Evolutionary conservation across 1,140 invertebrate species (phyloP).

Genomic region (Diuraphis noxia): DNA sequence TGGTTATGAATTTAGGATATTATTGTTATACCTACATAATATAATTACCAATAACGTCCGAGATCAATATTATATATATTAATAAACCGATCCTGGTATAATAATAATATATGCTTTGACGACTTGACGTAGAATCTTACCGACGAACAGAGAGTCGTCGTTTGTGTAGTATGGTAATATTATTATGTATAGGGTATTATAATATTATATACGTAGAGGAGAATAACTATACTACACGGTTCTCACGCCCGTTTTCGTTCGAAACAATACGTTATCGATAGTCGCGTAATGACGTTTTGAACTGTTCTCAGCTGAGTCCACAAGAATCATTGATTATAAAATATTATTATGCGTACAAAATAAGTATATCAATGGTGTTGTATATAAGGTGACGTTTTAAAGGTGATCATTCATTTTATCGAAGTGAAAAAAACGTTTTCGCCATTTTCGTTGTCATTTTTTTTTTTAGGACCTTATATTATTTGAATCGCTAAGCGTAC

Average conservation of each 20-base stretch:
- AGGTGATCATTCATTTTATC: not conserved
- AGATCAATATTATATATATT: not conserved
- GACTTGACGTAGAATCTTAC: not conserved
- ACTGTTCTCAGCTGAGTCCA: not conserved
- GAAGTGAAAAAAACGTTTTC: not conserved
- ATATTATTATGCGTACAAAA: not conserved
- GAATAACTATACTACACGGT: not conserved
- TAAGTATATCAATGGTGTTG: not conserved
- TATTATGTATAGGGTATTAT: not conserved
- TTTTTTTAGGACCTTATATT: not conserved
- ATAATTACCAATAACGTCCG: not conserved
- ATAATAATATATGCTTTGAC: no score
- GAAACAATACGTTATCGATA: not conserved
- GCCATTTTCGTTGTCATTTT: not conserved
- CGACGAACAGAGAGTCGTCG: not conserved
- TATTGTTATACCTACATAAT: no score
- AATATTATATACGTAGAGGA: not conserved
- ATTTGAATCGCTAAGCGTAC: not conserved
- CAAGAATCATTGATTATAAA: not conserved
- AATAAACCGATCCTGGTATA: not conserved
- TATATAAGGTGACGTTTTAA: not conserved
- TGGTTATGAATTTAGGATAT: not conserved
- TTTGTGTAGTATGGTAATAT: not conserved
- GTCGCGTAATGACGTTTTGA: not conserved
- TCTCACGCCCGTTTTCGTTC: not conserved